These are phyloP conservation scores for Hanleya hanleyi DNA, from an alignment of 2,888 invertebrate species.

Conservation along the genomic window DNA sequence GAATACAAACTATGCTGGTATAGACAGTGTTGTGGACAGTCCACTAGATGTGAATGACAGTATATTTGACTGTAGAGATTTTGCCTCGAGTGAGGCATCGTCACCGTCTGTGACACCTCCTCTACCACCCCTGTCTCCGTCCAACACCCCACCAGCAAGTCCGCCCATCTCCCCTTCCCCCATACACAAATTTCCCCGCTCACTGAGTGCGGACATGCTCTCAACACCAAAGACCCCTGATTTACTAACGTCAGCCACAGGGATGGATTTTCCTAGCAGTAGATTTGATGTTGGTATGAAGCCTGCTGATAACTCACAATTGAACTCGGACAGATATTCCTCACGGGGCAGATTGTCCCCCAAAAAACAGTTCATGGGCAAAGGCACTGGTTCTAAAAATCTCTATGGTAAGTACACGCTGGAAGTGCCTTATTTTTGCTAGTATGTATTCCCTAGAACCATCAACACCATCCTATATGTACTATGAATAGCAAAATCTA, in stretches of 20 bases:
- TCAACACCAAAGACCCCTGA: constrained; percentile 42
- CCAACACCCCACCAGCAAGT: constrained; percentile 48
- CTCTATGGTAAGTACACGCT: not conserved
- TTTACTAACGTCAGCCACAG: constrained; percentile 31
- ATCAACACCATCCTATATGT: too few species aligned
- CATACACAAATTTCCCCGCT: constrained; percentile 36
- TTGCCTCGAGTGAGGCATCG: constrained; percentile 44
- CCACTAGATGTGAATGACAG: constrained; percentile 42
- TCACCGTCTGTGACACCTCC: constrained; percentile 60
- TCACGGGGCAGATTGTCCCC: too few species aligned
- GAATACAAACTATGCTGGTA: constrained; percentile 20
- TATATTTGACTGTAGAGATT: constrained; percentile 52
- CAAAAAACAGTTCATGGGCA: too few species aligned
- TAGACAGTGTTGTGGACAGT: constrained; percentile 31
- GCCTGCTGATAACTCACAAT: too few species aligned
- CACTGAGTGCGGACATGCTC: constrained; percentile 43
- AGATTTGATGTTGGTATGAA: too few species aligned
- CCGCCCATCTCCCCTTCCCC: constrained; percentile 29
- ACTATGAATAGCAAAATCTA: too few species aligned
- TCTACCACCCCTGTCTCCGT: constrained; percentile 57
- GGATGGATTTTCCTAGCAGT: too few species aligned
- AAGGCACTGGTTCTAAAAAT: not conserved
- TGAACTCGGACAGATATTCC: too few species aligned
- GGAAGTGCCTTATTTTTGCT: too few species aligned
- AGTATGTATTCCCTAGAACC: too few species aligned